Conservation (phyloP, 2,888 invertebrate genomes). For the Tribolium freemani region DNA sequence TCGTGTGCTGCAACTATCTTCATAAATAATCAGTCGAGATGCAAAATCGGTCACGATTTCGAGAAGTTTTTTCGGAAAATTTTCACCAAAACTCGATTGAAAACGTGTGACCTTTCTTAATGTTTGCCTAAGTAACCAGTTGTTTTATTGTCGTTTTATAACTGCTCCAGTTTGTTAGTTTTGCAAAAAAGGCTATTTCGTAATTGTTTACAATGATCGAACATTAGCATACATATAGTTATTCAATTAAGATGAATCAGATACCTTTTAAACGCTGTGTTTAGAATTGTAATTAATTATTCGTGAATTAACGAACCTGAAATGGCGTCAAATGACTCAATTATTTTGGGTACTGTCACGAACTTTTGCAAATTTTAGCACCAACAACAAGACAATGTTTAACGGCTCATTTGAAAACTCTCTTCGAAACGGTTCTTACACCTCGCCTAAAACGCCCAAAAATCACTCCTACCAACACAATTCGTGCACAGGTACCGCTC, state of each 20-base stretch:
- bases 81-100: background rate
- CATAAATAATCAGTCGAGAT: constrained; percentile 4
- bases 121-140: background rate
- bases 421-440: constrained; percentile 68
- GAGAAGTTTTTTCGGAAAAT: background rate
- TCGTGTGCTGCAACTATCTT: constrained; percentile 21
- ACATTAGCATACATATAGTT: too few relatives aligned
- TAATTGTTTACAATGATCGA: background rate
- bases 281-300: too few relatives aligned
- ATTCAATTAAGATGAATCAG: too few relatives aligned
- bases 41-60: background rate
- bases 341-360: background rate
- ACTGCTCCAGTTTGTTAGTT: background rate
- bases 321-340: background rate
- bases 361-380: constrained; percentile 69
- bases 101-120: background rate
- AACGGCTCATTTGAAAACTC: constrained; percentile 71
- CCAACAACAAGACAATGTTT: constrained; percentile 67
- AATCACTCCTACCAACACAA: constrained; percentile 75
- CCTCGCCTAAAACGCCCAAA: constrained; percentile 63
- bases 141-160: background rate
- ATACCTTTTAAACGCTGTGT: too few relatives aligned
- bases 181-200: background rate
- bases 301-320: background rate
- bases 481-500: constrained; percentile 82